Percentiles rank a stretch among this genome's conserved stretches.
Conservation (phyloP, 2,888 invertebrate genomes). For the Pachliopta kotzebuea region DNA sequence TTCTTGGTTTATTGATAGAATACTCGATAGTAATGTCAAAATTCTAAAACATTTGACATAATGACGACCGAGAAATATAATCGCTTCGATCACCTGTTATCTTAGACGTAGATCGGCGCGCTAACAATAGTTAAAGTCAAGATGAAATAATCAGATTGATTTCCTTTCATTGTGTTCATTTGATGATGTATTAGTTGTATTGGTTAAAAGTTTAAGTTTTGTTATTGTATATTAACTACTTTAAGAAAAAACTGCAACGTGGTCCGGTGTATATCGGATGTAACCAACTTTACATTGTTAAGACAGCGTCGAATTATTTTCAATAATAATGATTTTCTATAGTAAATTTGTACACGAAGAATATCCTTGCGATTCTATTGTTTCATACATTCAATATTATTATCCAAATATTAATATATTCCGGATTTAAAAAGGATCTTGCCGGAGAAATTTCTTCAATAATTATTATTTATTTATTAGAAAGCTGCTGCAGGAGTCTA, state of each 20-base stretch:
- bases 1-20: slow-evolving; percentile 8
- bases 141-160: slow-evolving; percentile 37
- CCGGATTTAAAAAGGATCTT: no score
- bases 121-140: slow-evolving; percentile 36
- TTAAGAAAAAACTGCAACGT: background rate
- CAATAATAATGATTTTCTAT: no score
- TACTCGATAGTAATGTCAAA: slow-evolving; percentile 43
- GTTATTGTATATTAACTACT: slow-evolving; percentile 1
- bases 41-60: slow-evolving; percentile 42
- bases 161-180: slow-evolving; percentile 15
- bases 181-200: slow-evolving; percentile 19
- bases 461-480: no score
- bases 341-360: no score
- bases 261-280: no score
- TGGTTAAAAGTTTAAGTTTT: slow-evolving; percentile 17
- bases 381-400: no score
- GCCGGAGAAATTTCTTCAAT: no score
- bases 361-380: no score
- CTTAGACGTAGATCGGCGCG: slow-evolving; percentile 36
- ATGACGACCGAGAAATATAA: slow-evolving; percentile 41
- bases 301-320: no score
- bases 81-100: slow-evolving; percentile 36
- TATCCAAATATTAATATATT: no score
- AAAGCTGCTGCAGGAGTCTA: no score
- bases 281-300: no score